Base-by-base conservation (phyloP, 2,113 vertebrate genomes). In the Salvelinus namaycush region DNA sequence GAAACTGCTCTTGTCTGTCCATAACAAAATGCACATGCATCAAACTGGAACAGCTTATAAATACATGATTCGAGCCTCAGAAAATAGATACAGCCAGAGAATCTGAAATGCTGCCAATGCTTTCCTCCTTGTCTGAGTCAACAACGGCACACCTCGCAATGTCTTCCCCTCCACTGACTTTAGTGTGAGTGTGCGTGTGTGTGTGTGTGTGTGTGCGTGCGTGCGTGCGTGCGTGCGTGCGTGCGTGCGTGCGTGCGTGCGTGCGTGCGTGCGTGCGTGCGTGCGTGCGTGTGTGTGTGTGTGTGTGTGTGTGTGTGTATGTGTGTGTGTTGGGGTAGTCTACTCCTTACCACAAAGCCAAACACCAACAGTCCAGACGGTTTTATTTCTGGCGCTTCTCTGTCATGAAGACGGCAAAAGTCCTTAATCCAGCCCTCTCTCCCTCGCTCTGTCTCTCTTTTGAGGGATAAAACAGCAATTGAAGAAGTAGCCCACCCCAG, bases 401-500 rank as follows among this genome's bases (percentile, higher is more conserved):
- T 90, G 85, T 89, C 83, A 77, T 81, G 73, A 24, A 62, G n/a
- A 62, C 9, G n/a, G 59, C 59, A 76, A 73, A 49, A 82, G 79
- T 73, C 77, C 72, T 65, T 77, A 88, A 90, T 89, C 84, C 66
- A 51, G 67, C 31, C 22, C 57, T 79, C 31, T 49, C 27, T 62
- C 78, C 14, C 67, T 62, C 71, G 2, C 39, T 34, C 67, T 62
- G 59, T 75, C 81, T 78, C 87, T 88, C 83, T 81, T 87, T 82
- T 79, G 72, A 83, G 77, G 86, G 77, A 91, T 89, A 87, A 91
- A 91, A 88, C 88, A 84, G 87, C 90, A 89, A 88, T 91, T 92
- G 92, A 90, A 92, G 89, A 87, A 85, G 88, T 87, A 90, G 91
- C 90, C 90, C 91, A 93, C 92, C 91, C 91, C 79, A 84, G 85